A percentile compares a stretch with the other conserved stretches of the same genome.
phyloP scores from a whole-genome alignment of 1,140 invertebrate species.

The Trichonephila clavata region DNA sequence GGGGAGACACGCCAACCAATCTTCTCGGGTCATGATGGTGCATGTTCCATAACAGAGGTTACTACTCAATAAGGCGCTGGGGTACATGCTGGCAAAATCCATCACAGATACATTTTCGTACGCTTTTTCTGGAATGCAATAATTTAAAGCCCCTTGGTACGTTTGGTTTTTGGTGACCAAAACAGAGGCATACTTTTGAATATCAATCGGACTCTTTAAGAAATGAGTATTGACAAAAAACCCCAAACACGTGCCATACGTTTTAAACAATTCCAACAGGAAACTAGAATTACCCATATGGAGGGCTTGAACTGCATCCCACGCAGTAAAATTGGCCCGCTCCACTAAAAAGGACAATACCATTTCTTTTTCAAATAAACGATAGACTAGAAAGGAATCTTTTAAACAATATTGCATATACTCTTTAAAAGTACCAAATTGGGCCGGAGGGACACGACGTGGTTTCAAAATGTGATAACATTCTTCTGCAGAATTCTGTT shows the following conservation, averaged over 20 bases:
- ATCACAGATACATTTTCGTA: conserved; percentile 3
- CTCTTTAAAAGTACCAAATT: conserved; percentile 51
- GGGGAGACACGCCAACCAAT: no score
- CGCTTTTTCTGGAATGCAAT: no score
- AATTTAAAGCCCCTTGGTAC: conserved; percentile 45
- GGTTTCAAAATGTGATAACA: conserved; percentile 1
- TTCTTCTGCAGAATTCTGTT: not conserved
- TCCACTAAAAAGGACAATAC: not conserved
- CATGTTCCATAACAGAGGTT: conserved; percentile 25
- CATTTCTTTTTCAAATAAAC: conserved; percentile 43
- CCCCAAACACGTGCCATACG: conserved; percentile 29
- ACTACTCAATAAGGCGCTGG: not conserved
- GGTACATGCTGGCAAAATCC: conserved; percentile 56
- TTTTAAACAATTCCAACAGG: conserved; percentile 48
- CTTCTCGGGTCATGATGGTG: no score
- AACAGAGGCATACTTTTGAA: not conserved
- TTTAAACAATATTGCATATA: not conserved
- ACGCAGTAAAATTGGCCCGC: conserved; percentile 34
- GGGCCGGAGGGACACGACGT: not conserved
- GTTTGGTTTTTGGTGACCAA: not conserved
- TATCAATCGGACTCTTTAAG: not conserved
- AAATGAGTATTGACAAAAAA: conserved; percentile 41
- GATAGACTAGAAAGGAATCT: conserved; percentile 19
- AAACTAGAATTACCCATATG: conserved; percentile 21
- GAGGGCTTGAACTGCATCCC: not conserved